A percentile compares a stretch with the other conserved stretches of the same genome.
Evolutionary conservation across 2,888 invertebrate genomes (phyloP).

Genomic region (Netelia virgata): DNA sequence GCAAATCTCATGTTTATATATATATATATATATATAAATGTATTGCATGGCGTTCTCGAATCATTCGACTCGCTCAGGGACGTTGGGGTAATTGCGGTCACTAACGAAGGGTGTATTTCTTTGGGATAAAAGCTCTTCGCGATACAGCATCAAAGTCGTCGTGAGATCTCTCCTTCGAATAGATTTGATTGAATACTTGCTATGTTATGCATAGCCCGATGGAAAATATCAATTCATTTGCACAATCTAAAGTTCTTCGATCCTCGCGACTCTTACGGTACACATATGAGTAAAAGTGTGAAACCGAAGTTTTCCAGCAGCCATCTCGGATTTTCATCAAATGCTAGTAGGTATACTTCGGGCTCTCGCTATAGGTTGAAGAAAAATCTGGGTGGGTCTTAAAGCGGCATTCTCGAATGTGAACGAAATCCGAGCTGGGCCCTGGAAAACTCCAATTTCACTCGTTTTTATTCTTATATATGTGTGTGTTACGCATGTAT

Average conservation of each 20-base stretch:
- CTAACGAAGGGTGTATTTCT: background rate
- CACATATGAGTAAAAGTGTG: background rate
- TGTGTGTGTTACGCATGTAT: too few species aligned
- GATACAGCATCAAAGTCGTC: slow-evolving; percentile 55
- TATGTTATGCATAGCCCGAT: background rate
- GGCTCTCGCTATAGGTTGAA: too few species aligned
- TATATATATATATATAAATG: slow-evolving; percentile 68
- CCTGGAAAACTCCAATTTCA: too few species aligned
- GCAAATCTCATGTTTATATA: slow-evolving; percentile 67
- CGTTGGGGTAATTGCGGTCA: background rate
- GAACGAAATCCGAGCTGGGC: too few species aligned
- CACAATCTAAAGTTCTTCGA: slow-evolving; percentile 14
- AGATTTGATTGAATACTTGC: background rate
- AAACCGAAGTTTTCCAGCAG: too few species aligned
- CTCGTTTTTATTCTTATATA: too few species aligned
- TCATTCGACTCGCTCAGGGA: too few species aligned
- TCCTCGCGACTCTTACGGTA: background rate
- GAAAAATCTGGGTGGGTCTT: too few species aligned
- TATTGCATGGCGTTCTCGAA: slow-evolving; percentile 72
- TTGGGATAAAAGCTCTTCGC: background rate
- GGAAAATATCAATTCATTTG: slow-evolving; percentile 29
- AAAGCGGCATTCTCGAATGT: too few species aligned
- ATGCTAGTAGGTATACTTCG: too few species aligned
- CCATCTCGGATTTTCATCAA: too few species aligned
- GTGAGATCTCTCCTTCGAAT: background rate